Conservation (phyloP, 2,797 vertebrate genomes). For the Clarias platycephalus region DNA sequence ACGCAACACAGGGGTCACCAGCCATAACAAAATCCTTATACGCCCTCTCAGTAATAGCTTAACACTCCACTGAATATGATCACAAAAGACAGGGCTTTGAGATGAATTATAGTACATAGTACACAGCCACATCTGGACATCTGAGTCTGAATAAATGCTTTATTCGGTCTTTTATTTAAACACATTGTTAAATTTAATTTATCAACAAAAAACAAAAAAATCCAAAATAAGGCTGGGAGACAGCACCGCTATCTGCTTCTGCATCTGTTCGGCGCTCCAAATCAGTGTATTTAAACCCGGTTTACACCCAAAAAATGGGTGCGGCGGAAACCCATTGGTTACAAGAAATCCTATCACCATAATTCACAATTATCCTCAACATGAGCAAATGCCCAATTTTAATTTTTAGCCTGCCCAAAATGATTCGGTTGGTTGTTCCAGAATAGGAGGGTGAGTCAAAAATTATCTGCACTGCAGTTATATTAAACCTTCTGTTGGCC, state of each 20-base stretch:
- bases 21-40: conserved; percentile 12
- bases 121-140: background rate
- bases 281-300: too few species aligned
- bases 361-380: background rate
- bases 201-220: background rate
- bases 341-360: background rate
- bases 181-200: background rate
- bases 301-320: background rate
- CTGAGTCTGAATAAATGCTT: background rate
- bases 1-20: background rate
- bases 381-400: background rate
- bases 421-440: background rate
- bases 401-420: background rate
- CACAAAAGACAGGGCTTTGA: background rate
- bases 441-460: background rate
- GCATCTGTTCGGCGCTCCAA: background rate
- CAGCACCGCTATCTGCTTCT: background rate
- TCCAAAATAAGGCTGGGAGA: too few species aligned
- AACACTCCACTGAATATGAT: conserved; percentile 4
- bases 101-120: background rate
- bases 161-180: background rate
- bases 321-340: background rate
- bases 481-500: too few species aligned
- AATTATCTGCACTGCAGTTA: too few species aligned
- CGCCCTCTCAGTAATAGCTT: background rate